Base-by-base conservation (phyloP, 2,888 invertebrate species). In the Spodoptera littoralis region DNA sequence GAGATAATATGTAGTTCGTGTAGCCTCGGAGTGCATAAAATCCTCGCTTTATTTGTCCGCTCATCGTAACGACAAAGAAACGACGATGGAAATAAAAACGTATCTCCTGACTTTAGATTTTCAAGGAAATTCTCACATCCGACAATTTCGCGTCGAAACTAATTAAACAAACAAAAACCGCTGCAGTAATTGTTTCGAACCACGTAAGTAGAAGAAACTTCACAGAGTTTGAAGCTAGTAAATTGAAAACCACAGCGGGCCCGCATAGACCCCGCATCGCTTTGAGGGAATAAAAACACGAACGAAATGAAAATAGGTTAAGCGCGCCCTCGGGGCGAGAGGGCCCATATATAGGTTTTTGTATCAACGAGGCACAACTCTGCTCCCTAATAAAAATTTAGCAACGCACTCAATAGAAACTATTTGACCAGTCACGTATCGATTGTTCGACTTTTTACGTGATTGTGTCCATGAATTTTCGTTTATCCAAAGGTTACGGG, bases 251-350 rank as follows among this genome's bases (percentile, higher is more conserved):
- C 85, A 80, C 85, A 85, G 81, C 80, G 81, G 81, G 80, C 80
- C 79, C 83, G 82, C 80, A 82, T 81, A 83, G 82, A 81, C 75
- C 81, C 81, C 79, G 79, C 83, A 83, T 80, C 79, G 77, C 80
- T 79, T 73, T 76, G 71, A 79, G 76, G 82, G 85, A 88, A 89
- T 89, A 90, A 89, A 91, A 90, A 88, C 84, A 88, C 83, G 80
- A 81, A 84, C 84, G 80, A 89, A 89, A 88, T 85, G 90, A 88
- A 91, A 91, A 91, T 90, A 88, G 91, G 91, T 90, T 91, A 91
- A 91, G 87, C 85, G 88, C 79, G 76, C 91, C 88, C 88, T 72
- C 63, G 90, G 86, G 82, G 70, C 75, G 75, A 76, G 80, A 86
- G 81, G 84, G 74, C 82, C 82, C 74, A 75, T 77, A 80, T 82